These are phyloP conservation scores for Centropyge bicolor DNA, from an alignment of 2,797 vertebrate genomes.

Conservation along the genomic window DNA sequence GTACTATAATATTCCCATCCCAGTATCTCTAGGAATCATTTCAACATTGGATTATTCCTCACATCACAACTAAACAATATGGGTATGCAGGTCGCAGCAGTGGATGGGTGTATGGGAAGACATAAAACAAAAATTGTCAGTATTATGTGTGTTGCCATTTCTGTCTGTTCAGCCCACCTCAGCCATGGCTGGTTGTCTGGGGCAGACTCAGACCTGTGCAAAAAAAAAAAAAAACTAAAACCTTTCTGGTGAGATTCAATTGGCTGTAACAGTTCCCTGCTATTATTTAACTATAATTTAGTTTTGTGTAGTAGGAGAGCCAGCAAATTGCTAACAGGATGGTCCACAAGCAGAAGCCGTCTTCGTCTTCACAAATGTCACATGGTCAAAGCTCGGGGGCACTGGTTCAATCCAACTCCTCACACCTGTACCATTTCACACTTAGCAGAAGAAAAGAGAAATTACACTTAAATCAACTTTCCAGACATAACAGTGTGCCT, in stretches of 20 bases:
- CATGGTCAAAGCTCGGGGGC: not conserved
- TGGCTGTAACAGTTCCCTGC: not conserved
- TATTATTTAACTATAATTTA: slow-evolving; percentile 10
- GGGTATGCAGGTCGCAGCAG: not conserved
- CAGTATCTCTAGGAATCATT: not conserved
- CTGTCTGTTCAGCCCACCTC: not conserved
- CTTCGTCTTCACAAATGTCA: slow-evolving; percentile 17
- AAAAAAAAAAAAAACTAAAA: not conserved
- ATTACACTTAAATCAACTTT: not conserved
- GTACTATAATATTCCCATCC: not conserved
- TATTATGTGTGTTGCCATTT: not conserved
- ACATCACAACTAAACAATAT: too few relatives aligned
- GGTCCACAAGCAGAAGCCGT: slow-evolving; percentile 28
- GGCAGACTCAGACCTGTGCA: not conserved
- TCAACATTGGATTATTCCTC: not conserved
- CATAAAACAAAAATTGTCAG: not conserved
- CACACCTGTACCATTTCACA: slow-evolving; percentile 36
- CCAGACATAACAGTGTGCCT: not conserved
- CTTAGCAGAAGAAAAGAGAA: slow-evolving; percentile 2
- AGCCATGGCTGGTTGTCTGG: too few relatives aligned
- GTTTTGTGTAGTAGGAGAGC: slow-evolving; percentile 7
- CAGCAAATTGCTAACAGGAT: slow-evolving; percentile 26
- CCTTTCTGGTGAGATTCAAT: too few relatives aligned
- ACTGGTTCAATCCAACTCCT: slow-evolving; percentile 17
- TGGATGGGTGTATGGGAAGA: not conserved